Base-by-base conservation (phyloP, 2,113 vertebrate species). In the Percopsis transmontana region DNA sequence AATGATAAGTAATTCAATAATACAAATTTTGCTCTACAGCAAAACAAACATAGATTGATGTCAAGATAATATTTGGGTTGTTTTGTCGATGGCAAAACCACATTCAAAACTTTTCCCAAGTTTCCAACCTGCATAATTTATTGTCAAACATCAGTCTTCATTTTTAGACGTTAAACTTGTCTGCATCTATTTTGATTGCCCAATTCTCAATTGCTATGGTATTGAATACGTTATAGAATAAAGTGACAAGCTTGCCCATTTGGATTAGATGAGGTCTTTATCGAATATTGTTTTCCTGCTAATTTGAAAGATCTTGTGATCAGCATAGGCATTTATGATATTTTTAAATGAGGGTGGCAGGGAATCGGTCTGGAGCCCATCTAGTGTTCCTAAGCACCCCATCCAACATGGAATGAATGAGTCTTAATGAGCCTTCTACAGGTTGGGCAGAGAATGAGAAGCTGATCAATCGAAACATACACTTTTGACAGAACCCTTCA, bases 371-470 rank as follows among this genome's bases (percentile, higher is more conserved):
- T 38, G 40, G 14, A 58, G 61, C 13, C 63, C 54, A 72, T 67
- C 58, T 66, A 58, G 58, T 56, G 54, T 42, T 66, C 66, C 45
- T 42, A 47, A 65, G 55, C 51, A n/a, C 59, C 57, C 60, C 53
- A 21, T 72, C 58, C 62, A 61, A 73, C 79, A 57, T 33, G 63
- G 20, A 69, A 62, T 73, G 75, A 82, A 77, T 64, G 57, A 60
- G 65, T 67, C 59, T 48, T 72, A 84, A 82, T 80, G 83, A 85
- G 78, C 69, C 71, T 55, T 55, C 58, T 12, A 48, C 15, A 18
- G 45, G 63, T 42, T 33, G 27, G 53, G 54, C 27, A 38, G 62
- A 44, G 68, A 66, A 79, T 62, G 57, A 81, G 16, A 42, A 63
- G 40, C 67, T 71, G 71, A 75, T 76, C 33, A 51, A 54, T 54